Conservation (phyloP, 2,888 invertebrate species). For the Folsomia manolachei region DNA sequence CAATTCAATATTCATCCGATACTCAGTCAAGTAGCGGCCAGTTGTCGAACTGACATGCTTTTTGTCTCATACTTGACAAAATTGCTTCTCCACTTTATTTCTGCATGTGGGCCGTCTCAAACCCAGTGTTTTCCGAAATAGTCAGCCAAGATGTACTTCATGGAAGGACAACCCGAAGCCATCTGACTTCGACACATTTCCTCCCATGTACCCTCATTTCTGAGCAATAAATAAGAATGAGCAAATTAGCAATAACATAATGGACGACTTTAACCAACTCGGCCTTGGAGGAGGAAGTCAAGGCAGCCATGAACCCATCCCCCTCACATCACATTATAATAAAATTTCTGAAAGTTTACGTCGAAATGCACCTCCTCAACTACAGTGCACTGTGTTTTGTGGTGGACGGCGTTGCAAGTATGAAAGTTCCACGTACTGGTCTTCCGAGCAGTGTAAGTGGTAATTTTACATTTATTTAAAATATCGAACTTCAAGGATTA, state of each 20-base stretch:
- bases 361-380: slow-evolving; percentile 65
- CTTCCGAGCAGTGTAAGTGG: slow-evolving; percentile 60
- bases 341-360: slow-evolving; percentile 60
- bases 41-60: background rate
- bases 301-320: slow-evolving; percentile 45
- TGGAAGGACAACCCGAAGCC: no score
- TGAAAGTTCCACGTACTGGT: slow-evolving; percentile 66
- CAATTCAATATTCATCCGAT: background rate
- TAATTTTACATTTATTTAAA: no score
- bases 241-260: slow-evolving; percentile 12
- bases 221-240: no score
- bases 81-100: no score
- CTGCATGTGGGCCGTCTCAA: no score
- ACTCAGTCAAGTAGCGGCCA: background rate
- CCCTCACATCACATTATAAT: slow-evolving; percentile 53
- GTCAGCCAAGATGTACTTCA: no score
- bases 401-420: slow-evolving; percentile 80
- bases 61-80: no score
- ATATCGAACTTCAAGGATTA: no score
- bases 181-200: no score
- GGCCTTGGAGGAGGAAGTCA: slow-evolving; percentile 32
- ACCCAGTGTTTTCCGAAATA: no score
- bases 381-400: slow-evolving; percentile 79
- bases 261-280: slow-evolving; percentile 49
- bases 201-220: no score